Evolutionary conservation across 2,113 vertebrate genomes (phyloP).

Genomic region (Oncorhynchus keta): DNA sequence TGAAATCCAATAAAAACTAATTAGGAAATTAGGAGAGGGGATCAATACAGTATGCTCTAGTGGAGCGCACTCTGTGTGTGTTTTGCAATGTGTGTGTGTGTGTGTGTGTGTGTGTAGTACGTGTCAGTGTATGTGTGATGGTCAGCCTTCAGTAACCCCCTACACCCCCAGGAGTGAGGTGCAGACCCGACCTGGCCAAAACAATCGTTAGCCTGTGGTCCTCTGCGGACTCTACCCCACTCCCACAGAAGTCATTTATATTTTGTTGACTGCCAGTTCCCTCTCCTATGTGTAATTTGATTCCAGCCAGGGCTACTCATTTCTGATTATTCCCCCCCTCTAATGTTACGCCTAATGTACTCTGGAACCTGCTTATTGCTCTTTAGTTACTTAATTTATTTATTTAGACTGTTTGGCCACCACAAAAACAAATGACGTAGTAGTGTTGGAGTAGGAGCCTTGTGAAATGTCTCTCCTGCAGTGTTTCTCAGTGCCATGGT

Average conservation of each 20-base stretch:
- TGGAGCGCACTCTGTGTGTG: slow-evolving; percentile 57
- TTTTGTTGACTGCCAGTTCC: slow-evolving; percentile 71
- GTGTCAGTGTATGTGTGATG: slow-evolving; percentile 22
- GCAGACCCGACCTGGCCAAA: slow-evolving; percentile 68
- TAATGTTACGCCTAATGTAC: slow-evolving; percentile 74
- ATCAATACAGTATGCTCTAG: slow-evolving; percentile 75
- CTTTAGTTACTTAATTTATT: slow-evolving; percentile 66
- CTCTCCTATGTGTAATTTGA: slow-evolving; percentile 62
- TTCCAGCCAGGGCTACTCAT: slow-evolving; percentile 60
- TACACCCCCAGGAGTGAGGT: slow-evolving; percentile 55
- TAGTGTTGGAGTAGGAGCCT: slow-evolving; percentile 42
- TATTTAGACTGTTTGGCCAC: slow-evolving; percentile 56
- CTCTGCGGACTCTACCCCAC: slow-evolving; percentile 66
- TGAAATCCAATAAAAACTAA: slow-evolving; percentile 84
- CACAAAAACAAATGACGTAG: slow-evolving; percentile 65
- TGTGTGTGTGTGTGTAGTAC: slow-evolving; percentile 8
- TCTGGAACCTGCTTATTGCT: slow-evolving; percentile 66
- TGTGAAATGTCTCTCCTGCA: slow-evolving; percentile 30
- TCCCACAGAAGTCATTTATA: slow-evolving; percentile 72
- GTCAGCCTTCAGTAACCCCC: slow-evolving; percentile 53
- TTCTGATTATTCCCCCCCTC: slow-evolving; percentile 70
- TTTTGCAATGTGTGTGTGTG: slow-evolving; percentile 18
- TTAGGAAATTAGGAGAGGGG: slow-evolving; percentile 75
- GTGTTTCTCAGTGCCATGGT: not conserved
- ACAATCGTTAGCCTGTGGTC: slow-evolving; percentile 74